phyloP scores from a whole-genome alignment of 2,797 vertebrate species.

The Acanthurus tractus region DNA sequence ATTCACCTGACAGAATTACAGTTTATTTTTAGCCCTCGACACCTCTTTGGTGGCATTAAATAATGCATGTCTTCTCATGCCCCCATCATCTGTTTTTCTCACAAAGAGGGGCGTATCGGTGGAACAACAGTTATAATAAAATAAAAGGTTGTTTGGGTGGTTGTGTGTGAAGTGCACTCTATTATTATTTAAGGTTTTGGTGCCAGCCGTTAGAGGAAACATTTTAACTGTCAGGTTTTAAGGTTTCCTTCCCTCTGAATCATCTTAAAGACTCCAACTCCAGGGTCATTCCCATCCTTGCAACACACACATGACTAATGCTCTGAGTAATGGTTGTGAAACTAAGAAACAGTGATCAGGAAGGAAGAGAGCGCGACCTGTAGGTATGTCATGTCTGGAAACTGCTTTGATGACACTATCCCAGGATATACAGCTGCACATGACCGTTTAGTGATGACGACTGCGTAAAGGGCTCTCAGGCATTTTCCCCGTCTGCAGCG shows the following conservation, averaged over 20 bases:
- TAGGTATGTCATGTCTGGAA: slow-evolving; percentile 67
- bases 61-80: slow-evolving; percentile 78
- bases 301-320: slow-evolving; percentile 54
- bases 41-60: slow-evolving; percentile 76
- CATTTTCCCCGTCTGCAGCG: slow-evolving; percentile 13
- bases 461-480: slow-evolving; percentile 12
- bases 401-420: slow-evolving; percentile 29
- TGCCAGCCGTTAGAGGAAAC: slow-evolving; percentile 31
- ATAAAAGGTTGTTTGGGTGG: slow-evolving; percentile 38
- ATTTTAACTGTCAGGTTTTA: slow-evolving; percentile 21
- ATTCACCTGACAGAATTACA: slow-evolving; percentile 80
- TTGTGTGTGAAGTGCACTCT: slow-evolving; percentile 7
- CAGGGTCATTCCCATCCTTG: slow-evolving; percentile 26
- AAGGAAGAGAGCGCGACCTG: slow-evolving; percentile 37
- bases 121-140: slow-evolving; percentile 23
- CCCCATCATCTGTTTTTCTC: slow-evolving; percentile 61
- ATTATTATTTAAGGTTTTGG: slow-evolving; percentile 32
- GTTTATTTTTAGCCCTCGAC: slow-evolving; percentile 83
- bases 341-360: slow-evolving; percentile 38
- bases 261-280: slow-evolving; percentile 43
- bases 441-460: slow-evolving; percentile 39
- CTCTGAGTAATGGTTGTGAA: slow-evolving; percentile 62
- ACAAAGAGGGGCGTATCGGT: slow-evolving; percentile 50
- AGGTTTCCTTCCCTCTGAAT: slow-evolving; percentile 51
- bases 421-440: slow-evolving; percentile 34